Evolutionary conservation across 2,113 vertebrate species (phyloP), one percentile per base, ranked within the genome.

Genomic region (Narcine bancroftii): DNA sequence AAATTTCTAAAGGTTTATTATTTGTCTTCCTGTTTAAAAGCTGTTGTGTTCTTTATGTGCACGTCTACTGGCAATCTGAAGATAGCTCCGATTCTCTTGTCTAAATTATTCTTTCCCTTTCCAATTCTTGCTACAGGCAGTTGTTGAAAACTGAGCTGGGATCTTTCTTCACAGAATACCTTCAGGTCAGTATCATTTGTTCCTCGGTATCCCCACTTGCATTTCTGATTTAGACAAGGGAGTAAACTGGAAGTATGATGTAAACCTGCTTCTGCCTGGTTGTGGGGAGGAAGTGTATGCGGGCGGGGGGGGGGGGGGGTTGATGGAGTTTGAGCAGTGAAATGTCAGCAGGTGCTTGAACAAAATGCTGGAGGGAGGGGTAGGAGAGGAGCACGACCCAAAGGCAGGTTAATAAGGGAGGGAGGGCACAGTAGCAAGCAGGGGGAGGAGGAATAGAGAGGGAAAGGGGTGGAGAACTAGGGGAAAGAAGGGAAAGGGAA

Each of bases 71-170:
- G n/a, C 19, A n/a, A 60, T 53, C 36, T 87, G n/a, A 36, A 36
- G 53, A 87, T 33, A 60, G 53, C 33, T 2, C 53, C 2, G n/a
- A 60, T 56, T 87, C n/a, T 15, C 33, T 87, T 60, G 15, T 87
- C 66, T 42, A 21, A 45, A 87, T 87, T 9, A 3, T 63, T 65
- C 15, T 33, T 47, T 26, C 33, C 21, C 26, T 33, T 26, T 33
- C 56, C n/a, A 24, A 72, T 42, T 53, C 50, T 15, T 93, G 71
- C 63, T 92, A 19, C 94, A 99, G 98, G 94, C 97, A 98, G 93
- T 96, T 99, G 93, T 93, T 99, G 94, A 99, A 99, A 96, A 99
- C 98, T 0, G 98, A 99, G 94, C 95, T 99, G 94, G 98, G 98
- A 93, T 98, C 98, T 47, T 99, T 99, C 95, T 98, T 99, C 95